phyloP scores from a whole-genome alignment of 2,113 vertebrate species.

The Carollia perspicillata region DNA sequence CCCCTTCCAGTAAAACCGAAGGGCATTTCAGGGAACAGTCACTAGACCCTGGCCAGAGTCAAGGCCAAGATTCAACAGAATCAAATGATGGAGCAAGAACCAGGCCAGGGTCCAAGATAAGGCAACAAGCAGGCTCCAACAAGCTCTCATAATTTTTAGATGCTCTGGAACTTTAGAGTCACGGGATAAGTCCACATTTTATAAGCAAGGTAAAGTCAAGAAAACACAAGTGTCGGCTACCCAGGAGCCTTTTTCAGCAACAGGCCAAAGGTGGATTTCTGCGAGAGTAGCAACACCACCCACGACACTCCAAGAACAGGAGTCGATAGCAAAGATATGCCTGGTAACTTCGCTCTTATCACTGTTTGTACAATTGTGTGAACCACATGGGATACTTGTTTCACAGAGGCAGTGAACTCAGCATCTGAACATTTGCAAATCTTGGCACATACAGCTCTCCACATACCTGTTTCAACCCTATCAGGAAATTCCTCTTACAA shows the following conservation, averaged over 20 bases:
- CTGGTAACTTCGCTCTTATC: background rate
- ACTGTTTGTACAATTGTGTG: no score
- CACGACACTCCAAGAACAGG: background rate
- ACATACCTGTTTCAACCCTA: background rate
- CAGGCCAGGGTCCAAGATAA: background rate
- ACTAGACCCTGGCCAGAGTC: background rate
- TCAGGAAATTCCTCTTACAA: background rate
- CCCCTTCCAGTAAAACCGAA: constrained; percentile 45
- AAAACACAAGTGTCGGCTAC: background rate
- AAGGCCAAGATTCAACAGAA: constrained; percentile 50
- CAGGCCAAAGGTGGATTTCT: background rate
- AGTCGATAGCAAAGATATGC: background rate
- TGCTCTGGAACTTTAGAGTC: background rate
- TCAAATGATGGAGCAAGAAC: constrained; percentile 4
- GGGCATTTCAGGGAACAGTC: constrained; percentile 49
- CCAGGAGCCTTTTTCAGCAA: background rate
- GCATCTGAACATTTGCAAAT: background rate
- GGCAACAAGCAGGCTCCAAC: background rate
- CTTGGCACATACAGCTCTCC: background rate
- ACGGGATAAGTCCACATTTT: background rate
- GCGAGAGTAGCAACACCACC: background rate
- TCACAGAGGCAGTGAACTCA: background rate
- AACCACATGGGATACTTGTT: background rate
- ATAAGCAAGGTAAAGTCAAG: background rate
- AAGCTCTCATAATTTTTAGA: background rate